Base-by-base conservation (phyloP, 2,888 invertebrate species). In the Zele albiditarsus region DNA sequence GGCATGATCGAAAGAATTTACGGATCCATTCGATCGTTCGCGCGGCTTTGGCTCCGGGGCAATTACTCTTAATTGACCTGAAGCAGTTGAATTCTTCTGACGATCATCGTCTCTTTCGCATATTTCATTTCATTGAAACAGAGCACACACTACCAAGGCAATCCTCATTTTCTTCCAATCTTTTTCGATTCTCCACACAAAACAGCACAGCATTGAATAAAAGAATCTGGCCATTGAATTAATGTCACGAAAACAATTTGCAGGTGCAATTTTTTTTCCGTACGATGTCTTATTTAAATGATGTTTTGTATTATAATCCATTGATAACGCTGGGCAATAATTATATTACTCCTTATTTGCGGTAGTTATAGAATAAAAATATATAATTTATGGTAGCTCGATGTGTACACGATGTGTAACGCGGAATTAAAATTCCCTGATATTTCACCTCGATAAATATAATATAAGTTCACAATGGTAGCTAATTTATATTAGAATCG, bases 31-130 rank as follows among this genome's bases (percentile, higher is more conserved):
- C 46, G 78, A 77, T 77, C 77, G 77, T 71, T 79, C 78, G 77
- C 75, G 74, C 73, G 76, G 77, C 71, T 74, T 53, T 69, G 42
- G 28, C 65, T 75, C 73, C 60, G 66, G 76, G 74, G 82, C 80
- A 84, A 84, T 84, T 82, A 80, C 81, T 74, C 77, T 81, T 83
- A 84, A 85, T 84, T 83, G 81, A 85, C 80, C 81, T 69, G 73
- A 79, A 73, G 73, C 79, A 78, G 78, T 79, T 71, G 77, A 81
- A 81, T 81, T 80, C 81, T 78, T 77, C 57, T 66, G 71, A 70
- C 73, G 73, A 42, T 70, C 67, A 31, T 42, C 63, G 63, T 28
- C 63, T 63, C 31, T 69, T 72, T 49, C 69, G 63, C 63, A 63
- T 63, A 63, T 38, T 38, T 63, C 63, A 63, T 63, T 66, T 23